phyloP scores from a whole-genome alignment of 2,888 invertebrate species.

The Eristalis arbustorum region DNA sequence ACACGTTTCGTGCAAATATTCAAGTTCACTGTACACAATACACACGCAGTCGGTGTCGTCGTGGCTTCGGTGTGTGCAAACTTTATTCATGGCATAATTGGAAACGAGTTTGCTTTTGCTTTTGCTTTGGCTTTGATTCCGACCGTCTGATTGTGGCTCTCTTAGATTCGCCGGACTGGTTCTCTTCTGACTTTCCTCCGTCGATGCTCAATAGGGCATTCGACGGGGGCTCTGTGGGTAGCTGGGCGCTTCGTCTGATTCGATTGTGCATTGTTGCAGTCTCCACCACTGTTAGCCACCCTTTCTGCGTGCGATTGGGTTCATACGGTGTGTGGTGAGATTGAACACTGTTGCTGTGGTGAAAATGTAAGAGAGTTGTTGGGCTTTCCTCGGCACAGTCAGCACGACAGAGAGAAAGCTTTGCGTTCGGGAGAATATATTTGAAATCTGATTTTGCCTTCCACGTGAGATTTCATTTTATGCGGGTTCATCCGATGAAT shows the following conservation, averaged over 20 bases:
- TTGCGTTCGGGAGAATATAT: background rate
- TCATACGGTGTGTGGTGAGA: constrained; percentile 14
- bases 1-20: constrained; percentile 61
- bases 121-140: background rate
- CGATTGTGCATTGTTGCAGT: constrained; percentile 4
- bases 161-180: background rate
- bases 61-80: constrained; percentile 19
- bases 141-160: constrained; percentile 1
- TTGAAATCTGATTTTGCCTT: background rate
- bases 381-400: background rate
- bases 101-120: constrained; percentile 1
- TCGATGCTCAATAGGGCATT: background rate
- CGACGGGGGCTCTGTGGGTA: background rate
- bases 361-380: background rate
- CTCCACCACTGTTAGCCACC: background rate
- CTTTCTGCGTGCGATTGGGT: background rate
- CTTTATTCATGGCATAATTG: constrained; percentile 7
- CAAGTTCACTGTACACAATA: constrained; percentile 46
- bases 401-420: constrained; percentile 16
- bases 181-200: background rate
- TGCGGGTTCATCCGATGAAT: background rate
- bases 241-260: constrained; percentile 6
- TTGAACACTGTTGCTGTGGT: background rate
- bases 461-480: background rate
- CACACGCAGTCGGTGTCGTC: background rate